Evolutionary conservation across 1,140 invertebrate genomes (phyloP), one percentile per base, ranked within the genome.

Genomic region (Chrysomallon squamiferum): DNA sequence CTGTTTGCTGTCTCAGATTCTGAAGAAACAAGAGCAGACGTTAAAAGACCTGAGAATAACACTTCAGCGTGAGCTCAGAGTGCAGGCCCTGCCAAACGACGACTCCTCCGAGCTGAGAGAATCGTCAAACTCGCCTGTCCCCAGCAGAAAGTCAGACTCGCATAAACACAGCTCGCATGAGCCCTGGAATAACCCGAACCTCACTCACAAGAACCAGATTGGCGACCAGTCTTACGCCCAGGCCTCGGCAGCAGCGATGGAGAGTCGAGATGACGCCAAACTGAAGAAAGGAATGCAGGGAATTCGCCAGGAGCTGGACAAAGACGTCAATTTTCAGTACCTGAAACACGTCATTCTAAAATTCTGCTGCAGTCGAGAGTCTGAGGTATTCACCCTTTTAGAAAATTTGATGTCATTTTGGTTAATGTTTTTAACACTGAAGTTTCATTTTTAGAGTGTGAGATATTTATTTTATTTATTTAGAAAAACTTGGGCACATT

Each of bases 331-430:
- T 84, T 90, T 92, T 76, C 91, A 92, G 80, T 96, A 96, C 85
- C 87, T 96, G 59, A 96, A 95, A 80, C 94, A 96, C 85, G 94
- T 96, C 65, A 90, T 97, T 59, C 90, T 97, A 6, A 95, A 95
- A 81, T 96, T 96, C 85, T 87, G 96, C 72, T 94, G 94, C 0
- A 94, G 93, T 77, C 88, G 92, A 73, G 94, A 92, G 81, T 88
- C 90, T 69, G 91, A 96, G 88, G 91, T 92, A 75, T 81, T 78
- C n/a, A n/a, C n/a, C n/a, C n/a, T n/a, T n/a, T n/a, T n/a, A n/a
- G n/a, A n/a, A n/a, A n/a, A n/a, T n/a, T n/a, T n/a, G n/a, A n/a
- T n/a, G n/a, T n/a, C n/a, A n/a, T n/a, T n/a, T n/a, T n/a, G n/a
- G n/a, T n/a, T n/a, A n/a, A n/a, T n/a, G n/a, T n/a, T n/a, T n/a